These are phyloP conservation scores for Xestia sexstrigata DNA, from an alignment of 2,888 invertebrate genomes.

Conservation along the genomic window DNA sequence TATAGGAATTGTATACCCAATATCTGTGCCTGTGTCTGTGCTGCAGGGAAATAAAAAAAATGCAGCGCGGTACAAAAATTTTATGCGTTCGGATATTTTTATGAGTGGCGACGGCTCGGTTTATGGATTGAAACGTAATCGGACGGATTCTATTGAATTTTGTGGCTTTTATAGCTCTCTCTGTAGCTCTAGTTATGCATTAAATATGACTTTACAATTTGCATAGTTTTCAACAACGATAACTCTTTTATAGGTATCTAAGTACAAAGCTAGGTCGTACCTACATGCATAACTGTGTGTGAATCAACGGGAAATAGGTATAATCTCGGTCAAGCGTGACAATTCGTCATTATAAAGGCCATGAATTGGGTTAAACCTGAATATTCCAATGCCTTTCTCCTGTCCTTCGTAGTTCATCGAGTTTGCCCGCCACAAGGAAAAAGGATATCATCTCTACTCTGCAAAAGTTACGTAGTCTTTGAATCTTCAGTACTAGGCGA, in stretches of 20 bases:
- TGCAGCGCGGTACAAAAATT: conserved; percentile 72
- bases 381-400: background rate
- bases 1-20: conserved; percentile 78
- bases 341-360: background rate
- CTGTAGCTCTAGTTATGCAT: conserved; percentile 42
- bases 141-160: conserved; percentile 70
- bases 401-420: background rate
- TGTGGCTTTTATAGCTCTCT: conserved; percentile 64
- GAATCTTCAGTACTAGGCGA: background rate
- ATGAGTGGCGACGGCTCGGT: conserved; percentile 71
- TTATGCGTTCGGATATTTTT: conserved; percentile 78
- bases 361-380: background rate
- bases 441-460: background rate
- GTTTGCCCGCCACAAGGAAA: background rate
- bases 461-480: background rate
- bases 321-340: no score
- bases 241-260: background rate
- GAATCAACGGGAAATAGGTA: background rate
- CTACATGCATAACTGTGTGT: background rate
- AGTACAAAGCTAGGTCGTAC: no score
- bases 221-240: conserved; percentile 6
- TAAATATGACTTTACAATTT: conserved; percentile 47
- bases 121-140: conserved; percentile 73
- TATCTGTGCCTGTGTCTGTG: conserved; percentile 78
- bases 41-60: conserved; percentile 66